Evolutionary conservation across 2,797 vertebrate species (phyloP).

Genomic region (Echiichthys vipera): DNA sequence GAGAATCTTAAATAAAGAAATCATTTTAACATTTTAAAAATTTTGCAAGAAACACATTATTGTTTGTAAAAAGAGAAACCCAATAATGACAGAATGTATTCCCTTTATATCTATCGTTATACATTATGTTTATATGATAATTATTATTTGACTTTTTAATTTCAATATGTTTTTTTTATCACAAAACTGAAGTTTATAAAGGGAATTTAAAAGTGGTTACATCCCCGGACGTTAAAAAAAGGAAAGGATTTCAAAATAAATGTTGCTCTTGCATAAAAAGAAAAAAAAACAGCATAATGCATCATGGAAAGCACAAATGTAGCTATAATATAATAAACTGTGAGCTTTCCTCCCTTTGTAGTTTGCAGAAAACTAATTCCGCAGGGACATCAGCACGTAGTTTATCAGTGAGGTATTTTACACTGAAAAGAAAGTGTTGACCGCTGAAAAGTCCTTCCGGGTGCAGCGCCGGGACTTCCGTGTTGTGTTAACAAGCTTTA

Average conservation of each 20-base stretch:
- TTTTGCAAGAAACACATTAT: too few species aligned
- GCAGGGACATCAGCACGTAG: accelerated
- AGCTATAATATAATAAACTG: too few species aligned
- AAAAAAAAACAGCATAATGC: not conserved
- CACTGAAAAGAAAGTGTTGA: not conserved
- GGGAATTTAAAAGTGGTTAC: not conserved
- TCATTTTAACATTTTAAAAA: too few species aligned
- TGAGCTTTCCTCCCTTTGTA: accelerated
- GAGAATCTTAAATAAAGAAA: too few species aligned
- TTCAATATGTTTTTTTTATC: not conserved
- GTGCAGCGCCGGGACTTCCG: constrained; percentile 24
- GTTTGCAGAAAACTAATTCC: not conserved
- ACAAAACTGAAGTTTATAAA: not conserved
- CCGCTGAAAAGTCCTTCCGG: constrained; percentile 39
- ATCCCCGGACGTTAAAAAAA: not conserved
- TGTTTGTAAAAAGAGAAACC: too few species aligned
- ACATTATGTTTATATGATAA: not conserved
- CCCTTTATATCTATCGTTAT: too few species aligned
- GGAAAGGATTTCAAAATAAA: not conserved
- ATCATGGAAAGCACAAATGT: not conserved
- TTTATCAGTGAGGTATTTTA: not conserved
- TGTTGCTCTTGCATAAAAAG: accelerated
- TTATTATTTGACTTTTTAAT: not conserved
- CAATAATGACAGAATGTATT: too few species aligned
- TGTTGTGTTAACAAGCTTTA: constrained; percentile 49